Evolutionary conservation across 2,888 invertebrate genomes (phyloP).

Genomic region (Lepidocyrtoides sp.): DNA sequence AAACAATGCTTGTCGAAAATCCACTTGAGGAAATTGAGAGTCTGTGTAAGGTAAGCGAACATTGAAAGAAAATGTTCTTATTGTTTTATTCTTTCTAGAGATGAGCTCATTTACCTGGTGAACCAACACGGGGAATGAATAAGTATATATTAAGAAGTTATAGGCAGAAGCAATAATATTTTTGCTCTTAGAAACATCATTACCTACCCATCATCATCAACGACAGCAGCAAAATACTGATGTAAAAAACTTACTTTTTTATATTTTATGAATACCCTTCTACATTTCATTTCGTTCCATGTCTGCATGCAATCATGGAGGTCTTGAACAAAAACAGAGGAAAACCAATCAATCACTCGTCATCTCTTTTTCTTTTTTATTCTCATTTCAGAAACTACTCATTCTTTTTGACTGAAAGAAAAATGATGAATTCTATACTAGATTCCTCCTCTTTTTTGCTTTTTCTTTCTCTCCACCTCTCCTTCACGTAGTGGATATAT

Average conservation of each 20-base stretch:
- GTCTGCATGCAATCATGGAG: conserved; percentile 78
- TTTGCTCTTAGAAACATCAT: conserved; percentile 64
- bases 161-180: conserved; percentile 20
- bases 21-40: neutral
- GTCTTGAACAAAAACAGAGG: conserved; percentile 70
- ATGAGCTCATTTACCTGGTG: conserved; percentile 74
- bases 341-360: conserved; percentile 85
- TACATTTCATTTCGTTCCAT: conserved; percentile 61
- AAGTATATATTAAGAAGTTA: neutral
- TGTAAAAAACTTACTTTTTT: conserved; percentile 49
- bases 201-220: conserved; percentile 52
- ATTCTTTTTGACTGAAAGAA: conserved; percentile 76
- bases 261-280: conserved; percentile 52
- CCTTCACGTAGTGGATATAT: too few species aligned
- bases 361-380: conserved; percentile 68
- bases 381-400: conserved; percentile 71
- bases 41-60: neutral
- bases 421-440: conserved; percentile 83
- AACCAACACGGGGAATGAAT: neutral
- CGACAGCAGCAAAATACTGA: neutral
- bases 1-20: conserved; percentile 29
- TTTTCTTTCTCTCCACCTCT: conserved; percentile 23
- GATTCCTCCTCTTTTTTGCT: conserved; percentile 81
- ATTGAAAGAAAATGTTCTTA: conserved; percentile 17
- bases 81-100: conserved; percentile 41